phyloP scores from a whole-genome alignment of 1,140 invertebrate species.

The Drosophila novamexicana region DNA sequence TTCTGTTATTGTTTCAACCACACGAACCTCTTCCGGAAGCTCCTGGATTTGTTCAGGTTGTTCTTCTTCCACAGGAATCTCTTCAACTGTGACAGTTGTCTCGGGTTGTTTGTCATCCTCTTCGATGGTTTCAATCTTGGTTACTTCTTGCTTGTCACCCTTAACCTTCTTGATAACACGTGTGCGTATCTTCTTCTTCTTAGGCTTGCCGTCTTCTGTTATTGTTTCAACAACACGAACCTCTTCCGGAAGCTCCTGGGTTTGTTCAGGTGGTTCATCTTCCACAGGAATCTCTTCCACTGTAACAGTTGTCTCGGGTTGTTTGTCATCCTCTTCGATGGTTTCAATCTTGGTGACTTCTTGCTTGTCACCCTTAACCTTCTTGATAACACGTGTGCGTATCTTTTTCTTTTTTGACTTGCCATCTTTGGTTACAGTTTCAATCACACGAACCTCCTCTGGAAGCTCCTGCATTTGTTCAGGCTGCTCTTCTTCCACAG shows the following conservation, averaged over 20 bases:
- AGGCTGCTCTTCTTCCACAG: slow-evolving; percentile 5
- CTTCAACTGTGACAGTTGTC: slow-evolving; percentile 6
- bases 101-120: slow-evolving; percentile 7
- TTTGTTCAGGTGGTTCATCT: slow-evolving; percentile 1
- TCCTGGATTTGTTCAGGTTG: slow-evolving; percentile 1
- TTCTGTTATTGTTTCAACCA: background rate
- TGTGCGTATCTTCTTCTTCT: slow-evolving; percentile 12
- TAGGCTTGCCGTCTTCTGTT: background rate
- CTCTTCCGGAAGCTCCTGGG: slow-evolving; percentile 1
- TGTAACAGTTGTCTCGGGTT: slow-evolving; percentile 6
- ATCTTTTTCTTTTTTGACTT: slow-evolving; percentile 5
- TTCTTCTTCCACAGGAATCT: slow-evolving; percentile 4
- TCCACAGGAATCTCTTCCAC: slow-evolving; percentile 8
- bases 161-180: slow-evolving; percentile 12
- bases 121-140: slow-evolving; percentile 9
- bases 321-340: slow-evolving; percentile 4
- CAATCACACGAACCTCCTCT: slow-evolving; percentile 4
- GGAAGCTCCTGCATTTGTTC: background rate
- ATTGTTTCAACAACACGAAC: slow-evolving; percentile 5
- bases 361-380: slow-evolving; percentile 11
- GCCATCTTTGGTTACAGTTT: background rate
- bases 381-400: slow-evolving; percentile 8
- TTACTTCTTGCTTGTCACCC: slow-evolving; percentile 9
- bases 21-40: background rate
- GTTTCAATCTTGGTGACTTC: slow-evolving; percentile 13